These are phyloP conservation scores for Drusus annulatus DNA, from an alignment of 1,140 invertebrate species.

Conservation along the genomic window DNA sequence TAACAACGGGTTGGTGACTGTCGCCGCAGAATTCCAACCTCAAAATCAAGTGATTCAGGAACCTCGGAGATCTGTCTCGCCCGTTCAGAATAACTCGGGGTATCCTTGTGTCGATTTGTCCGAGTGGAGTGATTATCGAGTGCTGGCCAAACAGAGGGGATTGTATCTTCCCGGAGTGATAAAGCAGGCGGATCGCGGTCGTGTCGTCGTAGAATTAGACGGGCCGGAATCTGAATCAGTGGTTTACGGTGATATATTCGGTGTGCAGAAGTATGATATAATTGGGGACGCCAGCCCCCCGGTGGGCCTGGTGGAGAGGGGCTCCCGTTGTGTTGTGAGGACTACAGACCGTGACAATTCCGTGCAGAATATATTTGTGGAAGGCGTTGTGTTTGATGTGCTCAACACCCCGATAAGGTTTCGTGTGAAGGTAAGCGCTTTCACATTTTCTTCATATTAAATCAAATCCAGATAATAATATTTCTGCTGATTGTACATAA, in stretches of 20 bases:
- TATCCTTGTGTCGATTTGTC: slow-evolving; percentile 81
- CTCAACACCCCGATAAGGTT: slow-evolving; percentile 81
- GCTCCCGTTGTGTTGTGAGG: slow-evolving; percentile 74
- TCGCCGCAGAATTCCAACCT: slow-evolving; percentile 50
- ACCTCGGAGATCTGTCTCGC: slow-evolving; percentile 62
- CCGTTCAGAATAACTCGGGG: slow-evolving; percentile 61
- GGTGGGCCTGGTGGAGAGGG: slow-evolving; percentile 77
- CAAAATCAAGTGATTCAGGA: slow-evolving; percentile 35
- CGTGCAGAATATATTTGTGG: slow-evolving; percentile 80
- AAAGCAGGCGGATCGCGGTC: slow-evolving; percentile 72
- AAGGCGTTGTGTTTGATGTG: slow-evolving; percentile 86
- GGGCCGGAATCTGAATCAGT: slow-evolving; percentile 72
- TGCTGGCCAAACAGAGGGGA: slow-evolving; percentile 87
- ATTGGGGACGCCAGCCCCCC: slow-evolving; percentile 95
- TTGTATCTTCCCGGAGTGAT: slow-evolving; percentile 89
- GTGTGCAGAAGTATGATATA: slow-evolving; percentile 86
- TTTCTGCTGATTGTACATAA: not conserved
- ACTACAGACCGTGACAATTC: slow-evolving; percentile 66
- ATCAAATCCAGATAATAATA: not conserved
- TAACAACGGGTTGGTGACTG: slow-evolving; percentile 63
- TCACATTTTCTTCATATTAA: not conserved
- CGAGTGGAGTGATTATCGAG: slow-evolving; percentile 92
- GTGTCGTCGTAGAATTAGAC: slow-evolving; percentile 85
- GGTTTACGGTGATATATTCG: slow-evolving; percentile 80
- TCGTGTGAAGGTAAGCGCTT: slow-evolving; percentile 77